Percentiles rank a stretch among this genome's conserved stretches.
Conservation (phyloP, 2,888 invertebrate species). For the Antitype chi region DNA sequence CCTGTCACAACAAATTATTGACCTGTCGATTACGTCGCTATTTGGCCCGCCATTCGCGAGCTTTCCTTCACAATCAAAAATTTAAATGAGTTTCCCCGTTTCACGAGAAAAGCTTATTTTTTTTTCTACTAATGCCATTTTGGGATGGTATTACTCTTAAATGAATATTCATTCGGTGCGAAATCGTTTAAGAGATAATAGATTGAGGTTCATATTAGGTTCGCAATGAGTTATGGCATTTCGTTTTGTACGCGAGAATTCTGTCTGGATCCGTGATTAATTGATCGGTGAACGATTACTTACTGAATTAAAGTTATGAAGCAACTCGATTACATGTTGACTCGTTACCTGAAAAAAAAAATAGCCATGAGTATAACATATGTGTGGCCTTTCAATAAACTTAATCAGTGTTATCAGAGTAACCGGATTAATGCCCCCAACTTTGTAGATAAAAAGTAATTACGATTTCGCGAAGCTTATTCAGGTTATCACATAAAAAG, state of each 20-base stretch:
- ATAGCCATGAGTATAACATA: conserved; percentile 34
- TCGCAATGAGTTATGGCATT: conserved; percentile 84
- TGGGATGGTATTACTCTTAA: conserved; percentile 87
- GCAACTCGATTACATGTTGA: conserved; percentile 21
- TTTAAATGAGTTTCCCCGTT: conserved; percentile 87
- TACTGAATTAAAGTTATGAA: conserved; percentile 52
- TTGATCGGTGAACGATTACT: conserved; percentile 68
- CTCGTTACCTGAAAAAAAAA: conserved; percentile 63
- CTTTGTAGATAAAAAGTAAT: conserved; percentile 48
- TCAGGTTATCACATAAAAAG: conserved; percentile 43
- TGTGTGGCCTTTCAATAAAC: conserved; percentile 31
- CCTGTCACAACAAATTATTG: conserved; percentile 76
- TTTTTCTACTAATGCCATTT: conserved; percentile 86
- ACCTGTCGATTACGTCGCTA: conserved; percentile 79
- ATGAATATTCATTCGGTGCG: conserved; percentile 89
- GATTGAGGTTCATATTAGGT: conserved; percentile 88
- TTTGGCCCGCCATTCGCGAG: conserved; percentile 74
- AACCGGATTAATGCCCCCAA: conserved; percentile 32
- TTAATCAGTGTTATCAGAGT: conserved; percentile 53
- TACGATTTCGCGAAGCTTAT: conserved; percentile 42
- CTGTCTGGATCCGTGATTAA: conserved; percentile 76
- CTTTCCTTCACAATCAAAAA: conserved; percentile 87
- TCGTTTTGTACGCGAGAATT: conserved; percentile 81
- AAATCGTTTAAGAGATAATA: conserved; percentile 90
- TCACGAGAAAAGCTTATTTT: conserved; percentile 80